Evolutionary conservation across 2,888 invertebrate species (phyloP), one percentile per base, ranked within the genome.

Genomic region (Andrena camellia): DNA sequence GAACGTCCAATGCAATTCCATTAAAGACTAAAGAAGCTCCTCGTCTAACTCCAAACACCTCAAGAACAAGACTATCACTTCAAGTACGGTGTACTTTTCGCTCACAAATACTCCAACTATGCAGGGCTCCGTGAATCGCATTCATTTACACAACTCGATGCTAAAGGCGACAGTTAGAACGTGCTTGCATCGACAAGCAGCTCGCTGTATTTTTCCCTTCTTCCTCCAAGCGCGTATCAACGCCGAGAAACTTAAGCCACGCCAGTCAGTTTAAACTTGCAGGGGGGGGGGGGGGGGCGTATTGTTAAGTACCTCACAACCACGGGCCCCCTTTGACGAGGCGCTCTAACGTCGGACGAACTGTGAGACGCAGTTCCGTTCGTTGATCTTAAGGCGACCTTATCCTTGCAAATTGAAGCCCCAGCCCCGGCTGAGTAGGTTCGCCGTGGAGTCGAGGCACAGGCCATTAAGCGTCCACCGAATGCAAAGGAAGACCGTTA

Each of bases 331-430:
- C 59, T 63, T 79, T 69, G 59, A 59, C 64, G 64, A 63, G 33
- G 48, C 42, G 50, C 29, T 29, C 35, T 26, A 52, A 52, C 35
- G 29, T 52, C 17, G 48, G 33, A 48, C 17, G 23, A 63, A 48
- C 17, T 66, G 57, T 66, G 35, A 26, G 63, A 20, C 35, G 42
- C 42, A 48, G 42, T 67, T 52, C 50, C 66, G 31, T 57, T 54
- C 20, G 17, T 54, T 54, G 57, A 63, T 69, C 31, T 50, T 33
- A 29, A 64, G 63, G 50, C 59, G 35, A 57, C 50, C 69, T 76
- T 66, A 69, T 52, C 70, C 76, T 80, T 76, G 79, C 70, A 76
- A 79, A 79, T 79, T 60, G 59, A 66, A 26, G 29, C 59, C 50
- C 59, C 50, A 26, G 48, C 54, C 10, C 20, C 33, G 50, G 29